These are phyloP conservation scores for Larimichthys polyactis DNA, from an alignment of 2,113 vertebrate species.

Conservation along the genomic window DNA sequence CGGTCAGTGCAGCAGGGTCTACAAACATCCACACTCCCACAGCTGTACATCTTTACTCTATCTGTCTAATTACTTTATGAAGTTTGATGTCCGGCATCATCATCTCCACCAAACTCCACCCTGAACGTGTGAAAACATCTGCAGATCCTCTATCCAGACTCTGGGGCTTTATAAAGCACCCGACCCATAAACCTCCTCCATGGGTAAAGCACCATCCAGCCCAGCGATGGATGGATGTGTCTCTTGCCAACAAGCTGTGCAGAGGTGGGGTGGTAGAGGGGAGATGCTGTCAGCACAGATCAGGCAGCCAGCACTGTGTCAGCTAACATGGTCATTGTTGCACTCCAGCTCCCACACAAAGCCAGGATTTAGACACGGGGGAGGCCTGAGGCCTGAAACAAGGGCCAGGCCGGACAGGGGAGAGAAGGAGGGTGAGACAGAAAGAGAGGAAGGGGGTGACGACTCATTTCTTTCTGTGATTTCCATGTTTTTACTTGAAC, in stretches of 20 bases:
- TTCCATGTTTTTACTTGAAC: neutral
- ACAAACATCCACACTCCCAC: too few species aligned
- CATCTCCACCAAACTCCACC: neutral
- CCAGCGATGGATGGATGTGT: neutral
- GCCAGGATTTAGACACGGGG: slow-evolving; percentile 70
- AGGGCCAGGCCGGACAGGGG: slow-evolving; percentile 11
- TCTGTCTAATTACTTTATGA: neutral
- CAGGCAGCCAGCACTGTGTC: slow-evolving; percentile 64
- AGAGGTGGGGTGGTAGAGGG: slow-evolving; percentile 12
- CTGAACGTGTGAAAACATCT: neutral
- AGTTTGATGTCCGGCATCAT: neutral
- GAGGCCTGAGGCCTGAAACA: slow-evolving; percentile 16
- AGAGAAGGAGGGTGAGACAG: neutral
- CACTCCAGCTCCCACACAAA: slow-evolving; percentile 61
- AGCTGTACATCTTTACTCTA: neutral
- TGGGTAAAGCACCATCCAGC: neutral
- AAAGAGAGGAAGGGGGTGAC: neutral
- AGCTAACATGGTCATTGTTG: slow-evolving; percentile 76
- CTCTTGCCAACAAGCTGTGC: slow-evolving; percentile 18
- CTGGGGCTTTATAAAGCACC: neutral
- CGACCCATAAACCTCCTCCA: neutral
- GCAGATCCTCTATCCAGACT: neutral
- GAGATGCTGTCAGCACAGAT: slow-evolving; percentile 65
- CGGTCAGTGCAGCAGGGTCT: too few species aligned
- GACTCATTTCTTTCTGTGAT: neutral